A percentile compares a stretch with the other conserved stretches of the same genome.
Evolutionary conservation across 2,113 vertebrate genomes (phyloP).

Genomic region (Oreotrochilus melanogaster): DNA sequence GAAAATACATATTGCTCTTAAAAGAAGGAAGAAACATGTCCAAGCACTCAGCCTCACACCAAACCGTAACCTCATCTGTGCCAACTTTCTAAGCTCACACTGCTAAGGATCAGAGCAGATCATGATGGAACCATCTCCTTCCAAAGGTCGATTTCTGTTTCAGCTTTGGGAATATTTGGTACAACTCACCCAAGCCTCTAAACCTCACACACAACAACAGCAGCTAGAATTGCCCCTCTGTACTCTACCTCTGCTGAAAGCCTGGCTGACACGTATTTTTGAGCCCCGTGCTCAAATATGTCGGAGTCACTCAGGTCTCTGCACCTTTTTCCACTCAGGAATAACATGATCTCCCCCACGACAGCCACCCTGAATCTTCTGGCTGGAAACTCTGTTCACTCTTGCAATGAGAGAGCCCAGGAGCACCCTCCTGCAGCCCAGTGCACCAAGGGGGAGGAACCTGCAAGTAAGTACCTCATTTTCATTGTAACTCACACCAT

Average conservation of each 20-base stretch:
- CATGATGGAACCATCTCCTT: conserved; percentile 21
- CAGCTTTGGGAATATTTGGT: neutral
- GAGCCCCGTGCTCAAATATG: neutral
- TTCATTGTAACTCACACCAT: neutral
- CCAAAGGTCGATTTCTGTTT: neutral
- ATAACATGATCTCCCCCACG: neutral
- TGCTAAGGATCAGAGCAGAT: conserved; percentile 41
- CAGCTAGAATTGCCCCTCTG: neutral
- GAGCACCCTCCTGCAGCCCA: neutral
- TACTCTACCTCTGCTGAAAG: neutral
- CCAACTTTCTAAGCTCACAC: neutral
- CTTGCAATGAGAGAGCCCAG: neutral
- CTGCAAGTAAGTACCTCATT: neutral
- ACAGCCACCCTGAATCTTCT: neutral
- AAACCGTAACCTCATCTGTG: conserved; percentile 60
- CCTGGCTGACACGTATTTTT: neutral
- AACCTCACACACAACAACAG: neutral
- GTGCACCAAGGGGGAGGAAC: neutral
- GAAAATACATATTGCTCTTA: conserved; percentile 41
- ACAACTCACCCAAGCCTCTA: neutral
- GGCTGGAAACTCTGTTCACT: neutral
- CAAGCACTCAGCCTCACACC: conserved; percentile 58
- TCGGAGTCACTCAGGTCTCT: neutral
- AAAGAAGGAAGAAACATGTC: conserved; percentile 45
- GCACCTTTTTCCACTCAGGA: neutral